Conservation (phyloP, 2,797 vertebrate genomes). For the Lagorchestes hirsutus region DNA sequence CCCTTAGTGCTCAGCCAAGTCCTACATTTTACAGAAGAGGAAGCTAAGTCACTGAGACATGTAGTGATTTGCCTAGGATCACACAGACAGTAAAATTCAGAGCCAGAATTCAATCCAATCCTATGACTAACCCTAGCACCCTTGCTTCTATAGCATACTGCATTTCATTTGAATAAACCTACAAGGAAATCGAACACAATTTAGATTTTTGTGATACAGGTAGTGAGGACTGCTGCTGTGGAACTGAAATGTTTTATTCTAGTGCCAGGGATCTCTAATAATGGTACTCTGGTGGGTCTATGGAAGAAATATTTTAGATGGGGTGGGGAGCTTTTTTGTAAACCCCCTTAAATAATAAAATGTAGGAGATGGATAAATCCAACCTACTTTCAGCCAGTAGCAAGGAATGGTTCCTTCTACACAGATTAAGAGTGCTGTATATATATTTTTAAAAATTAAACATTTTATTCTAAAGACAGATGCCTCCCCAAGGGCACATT, state of each 20-base stretch:
- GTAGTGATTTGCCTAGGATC: background rate
- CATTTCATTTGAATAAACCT: background rate
- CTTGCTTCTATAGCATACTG: background rate
- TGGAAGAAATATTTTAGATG: background rate
- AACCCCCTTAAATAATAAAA: background rate
- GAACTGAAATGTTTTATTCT: background rate
- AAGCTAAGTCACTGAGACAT: background rate
- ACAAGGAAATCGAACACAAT: background rate
- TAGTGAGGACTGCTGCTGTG: background rate
- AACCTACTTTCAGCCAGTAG: background rate
- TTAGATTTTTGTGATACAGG: background rate
- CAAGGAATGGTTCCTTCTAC: background rate
- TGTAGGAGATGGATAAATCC: background rate
- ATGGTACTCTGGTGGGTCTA: background rate
- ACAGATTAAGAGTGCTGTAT: background rate
- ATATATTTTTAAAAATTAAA: background rate
- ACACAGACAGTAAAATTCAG: background rate
- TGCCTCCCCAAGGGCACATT: conserved; percentile 1
- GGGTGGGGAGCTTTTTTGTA: background rate
- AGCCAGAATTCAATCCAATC: background rate
- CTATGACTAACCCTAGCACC: background rate
- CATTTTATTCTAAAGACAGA: background rate
- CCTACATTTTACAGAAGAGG: background rate
- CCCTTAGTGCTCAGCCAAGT: no score
- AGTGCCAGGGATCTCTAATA: background rate